Percentiles rank a stretch among this genome's conserved stretches.
These are phyloP conservation scores for Orientallactaga sibirica DNA, from an alignment of 2,797 vertebrate genomes.

Conservation along the genomic window DNA sequence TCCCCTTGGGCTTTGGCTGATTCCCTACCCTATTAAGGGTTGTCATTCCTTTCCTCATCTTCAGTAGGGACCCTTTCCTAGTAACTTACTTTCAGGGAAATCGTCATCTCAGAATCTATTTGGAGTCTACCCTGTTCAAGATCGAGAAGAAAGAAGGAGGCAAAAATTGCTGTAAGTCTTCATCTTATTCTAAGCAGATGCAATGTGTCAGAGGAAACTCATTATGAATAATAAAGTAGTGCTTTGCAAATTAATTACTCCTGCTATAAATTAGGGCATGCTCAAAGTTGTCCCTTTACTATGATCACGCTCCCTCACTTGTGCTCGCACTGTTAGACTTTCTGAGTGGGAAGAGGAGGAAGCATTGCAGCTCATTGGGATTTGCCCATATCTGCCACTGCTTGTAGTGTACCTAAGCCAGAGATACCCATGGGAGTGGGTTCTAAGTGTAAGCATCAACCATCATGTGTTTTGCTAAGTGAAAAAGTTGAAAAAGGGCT, in stretches of 20 bases:
- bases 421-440: background rate
- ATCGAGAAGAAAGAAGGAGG: background rate
- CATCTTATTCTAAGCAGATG: background rate
- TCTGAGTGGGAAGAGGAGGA: background rate
- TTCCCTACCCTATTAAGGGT: background rate
- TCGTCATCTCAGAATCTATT: background rate
- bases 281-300: background rate
- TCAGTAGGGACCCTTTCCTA: background rate
- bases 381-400: background rate
- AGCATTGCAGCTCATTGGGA: background rate
- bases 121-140: background rate
- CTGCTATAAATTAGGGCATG: background rate
- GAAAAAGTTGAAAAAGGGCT: background rate
- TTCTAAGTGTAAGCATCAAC: background rate
- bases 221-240: slow-evolving; percentile 1
- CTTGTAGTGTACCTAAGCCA: background rate
- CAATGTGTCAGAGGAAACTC: background rate
- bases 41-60: background rate
- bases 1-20: background rate
- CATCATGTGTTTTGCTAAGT: background rate
- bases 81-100: slow-evolving; percentile 7
- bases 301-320: background rate
- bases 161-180: background rate
- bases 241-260: slow-evolving; percentile 33
- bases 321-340: background rate